These are phyloP conservation scores for Triplophysa siluroides DNA, from an alignment of 2,113 vertebrate species.

Conservation along the genomic window DNA sequence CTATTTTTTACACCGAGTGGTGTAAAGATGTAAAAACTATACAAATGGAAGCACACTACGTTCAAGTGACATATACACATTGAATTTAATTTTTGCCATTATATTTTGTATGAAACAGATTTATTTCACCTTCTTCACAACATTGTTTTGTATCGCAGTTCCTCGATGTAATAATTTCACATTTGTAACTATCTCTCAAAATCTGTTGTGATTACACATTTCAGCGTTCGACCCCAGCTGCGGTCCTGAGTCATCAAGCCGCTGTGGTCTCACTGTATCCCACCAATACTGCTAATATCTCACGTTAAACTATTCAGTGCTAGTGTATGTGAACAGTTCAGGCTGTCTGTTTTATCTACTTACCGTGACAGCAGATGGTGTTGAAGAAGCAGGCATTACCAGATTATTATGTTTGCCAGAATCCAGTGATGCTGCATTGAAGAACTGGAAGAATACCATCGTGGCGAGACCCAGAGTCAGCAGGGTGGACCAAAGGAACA, in stretches of 20 bases:
- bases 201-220: background rate
- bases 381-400: background rate
- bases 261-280: conserved; percentile 10
- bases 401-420: background rate
- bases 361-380: background rate
- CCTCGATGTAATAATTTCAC: too few relatives aligned
- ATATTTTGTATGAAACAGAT: too few relatives aligned
- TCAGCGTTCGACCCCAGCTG: background rate
- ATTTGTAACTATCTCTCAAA: background rate
- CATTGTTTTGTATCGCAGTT: too few relatives aligned
- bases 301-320: background rate
- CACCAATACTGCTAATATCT: background rate
- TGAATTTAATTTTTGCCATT: too few relatives aligned
- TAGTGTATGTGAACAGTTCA: background rate
- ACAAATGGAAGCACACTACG: too few relatives aligned
- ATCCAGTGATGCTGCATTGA: conserved; percentile 34
- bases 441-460: conserved; percentile 60
- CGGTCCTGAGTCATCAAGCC: conserved; percentile 25
- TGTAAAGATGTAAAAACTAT: too few relatives aligned
- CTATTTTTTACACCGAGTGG: too few relatives aligned
- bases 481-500: conserved; percentile 65
- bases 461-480: conserved; percentile 59
- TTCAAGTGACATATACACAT: too few relatives aligned
- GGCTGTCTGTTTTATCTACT: background rate
- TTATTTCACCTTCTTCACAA: too few relatives aligned